Percentiles rank a stretch among this genome's conserved stretches.
Conservation (phyloP, 2,797 vertebrate species). For the Gymnoscopelus microlampas region DNA sequence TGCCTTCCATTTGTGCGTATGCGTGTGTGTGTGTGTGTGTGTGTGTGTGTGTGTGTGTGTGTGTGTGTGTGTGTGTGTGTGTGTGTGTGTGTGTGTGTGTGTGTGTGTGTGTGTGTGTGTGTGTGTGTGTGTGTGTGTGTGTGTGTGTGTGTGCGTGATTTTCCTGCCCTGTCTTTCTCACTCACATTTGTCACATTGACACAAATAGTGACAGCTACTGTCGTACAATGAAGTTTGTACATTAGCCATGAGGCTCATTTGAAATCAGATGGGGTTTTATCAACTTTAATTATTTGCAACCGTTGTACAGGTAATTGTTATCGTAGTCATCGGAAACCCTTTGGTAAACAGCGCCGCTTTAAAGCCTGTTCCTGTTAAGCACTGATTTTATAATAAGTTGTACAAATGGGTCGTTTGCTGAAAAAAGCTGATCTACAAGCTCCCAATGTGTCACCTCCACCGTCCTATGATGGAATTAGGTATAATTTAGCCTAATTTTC, state of each 20-base stretch:
- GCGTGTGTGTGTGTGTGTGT: constrained; percentile 13
- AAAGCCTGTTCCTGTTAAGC: no score
- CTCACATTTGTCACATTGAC: constrained; percentile 6
- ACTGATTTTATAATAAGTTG: no score
- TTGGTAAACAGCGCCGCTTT: no score
- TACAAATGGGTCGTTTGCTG: no score
- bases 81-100: background rate
- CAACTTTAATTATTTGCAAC: no score
- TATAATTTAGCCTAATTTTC: no score
- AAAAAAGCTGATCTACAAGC: no score
- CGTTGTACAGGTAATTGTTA: no score
- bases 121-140: constrained; percentile 2
- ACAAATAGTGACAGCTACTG: background rate
- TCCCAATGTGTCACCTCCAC: no score
- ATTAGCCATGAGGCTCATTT: background rate
- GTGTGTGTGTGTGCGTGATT: constrained; percentile 23
- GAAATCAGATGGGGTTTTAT: no score
- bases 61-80: constrained; percentile 11
- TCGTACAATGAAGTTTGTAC: background rate
- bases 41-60: constrained; percentile 7
- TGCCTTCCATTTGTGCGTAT: constrained; percentile 43
- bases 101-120: background rate
- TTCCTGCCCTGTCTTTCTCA: constrained; percentile 41
- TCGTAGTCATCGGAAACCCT: no score
- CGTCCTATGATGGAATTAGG: no score